Evolutionary conservation across 2,113 vertebrate species (phyloP).

Genomic region (Dasyprocta punctata): DNA sequence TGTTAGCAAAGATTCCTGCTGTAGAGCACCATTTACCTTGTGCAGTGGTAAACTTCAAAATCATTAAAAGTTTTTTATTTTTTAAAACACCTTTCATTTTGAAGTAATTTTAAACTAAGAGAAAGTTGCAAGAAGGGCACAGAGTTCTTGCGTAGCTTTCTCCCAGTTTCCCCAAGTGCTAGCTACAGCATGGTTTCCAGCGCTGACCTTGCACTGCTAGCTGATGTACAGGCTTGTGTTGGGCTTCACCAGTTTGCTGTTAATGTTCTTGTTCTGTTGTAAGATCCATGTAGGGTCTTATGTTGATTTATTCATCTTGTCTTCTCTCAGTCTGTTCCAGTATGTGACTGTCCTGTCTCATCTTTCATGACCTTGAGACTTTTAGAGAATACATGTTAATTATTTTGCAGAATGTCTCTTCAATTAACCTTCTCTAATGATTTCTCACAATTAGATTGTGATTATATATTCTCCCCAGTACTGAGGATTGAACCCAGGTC

Average conservation of each 20-base stretch:
- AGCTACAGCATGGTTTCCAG: neutral
- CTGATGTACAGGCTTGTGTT: neutral
- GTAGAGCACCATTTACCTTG: neutral
- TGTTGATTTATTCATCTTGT: neutral
- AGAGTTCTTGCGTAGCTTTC: neutral
- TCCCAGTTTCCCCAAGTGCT: neutral
- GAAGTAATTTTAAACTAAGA: conserved; percentile 8
- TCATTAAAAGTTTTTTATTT: neutral
- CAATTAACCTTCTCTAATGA: neutral
- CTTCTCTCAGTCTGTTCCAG: neutral
- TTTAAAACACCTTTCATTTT: neutral
- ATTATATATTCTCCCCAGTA: neutral
- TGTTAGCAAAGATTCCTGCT: neutral
- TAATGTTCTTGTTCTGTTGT: neutral
- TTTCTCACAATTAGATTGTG: conserved; percentile 6
- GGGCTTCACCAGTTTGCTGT: neutral
- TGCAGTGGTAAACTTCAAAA: neutral
- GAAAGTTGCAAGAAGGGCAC: conserved; percentile 5
- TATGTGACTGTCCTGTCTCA: neutral
- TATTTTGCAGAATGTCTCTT: neutral
- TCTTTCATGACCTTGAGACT: neutral
- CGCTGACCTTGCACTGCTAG: neutral
- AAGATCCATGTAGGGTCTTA: neutral
- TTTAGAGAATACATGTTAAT: neutral
- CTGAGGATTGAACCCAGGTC: neutral